Evolutionary conservation across 2,797 vertebrate species (phyloP), one percentile per base, ranked within the genome.

Genomic region (Neoniphon sammara): DNA sequence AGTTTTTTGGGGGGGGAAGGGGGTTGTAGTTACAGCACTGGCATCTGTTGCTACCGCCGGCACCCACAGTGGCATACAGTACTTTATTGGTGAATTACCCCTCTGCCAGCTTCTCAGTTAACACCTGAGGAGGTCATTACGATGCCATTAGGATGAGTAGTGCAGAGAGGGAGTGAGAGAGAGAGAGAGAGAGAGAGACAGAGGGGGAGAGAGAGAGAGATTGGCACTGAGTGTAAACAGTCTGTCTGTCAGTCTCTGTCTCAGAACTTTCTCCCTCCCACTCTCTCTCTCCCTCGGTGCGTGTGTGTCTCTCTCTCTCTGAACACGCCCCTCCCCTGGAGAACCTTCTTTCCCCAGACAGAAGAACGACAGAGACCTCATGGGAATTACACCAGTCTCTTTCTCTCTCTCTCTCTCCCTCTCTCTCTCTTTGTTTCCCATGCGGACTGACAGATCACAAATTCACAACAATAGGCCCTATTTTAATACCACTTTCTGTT

Each of bases 101-200:
- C 85, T 90, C 85, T 79, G 73, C 84, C 47, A 66, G 77, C 87
- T 89, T 90, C 80, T 77, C 75, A 74, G 84, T 82, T 86, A 91
- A 91, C 90, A 93, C 91, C 89, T 90, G 91, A 90, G 90, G 90
- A 91, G 91, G 91, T 92, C 93, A 92, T 93, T 92, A 93, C 61
- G 83, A 75, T 67, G 73, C 77, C 73, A 87, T 91, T 91, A 92
- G 77, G 83, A 79, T 70, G 65, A 75, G 75, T 46, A 68, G 73
- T 55, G 66, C 63, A 68, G 70, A 55, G 74, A 78, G 78, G 72
- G 61, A 36, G 58, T n/a, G n/a, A n/a, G n/a, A n/a, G n/a, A n/a
- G n/a, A n/a, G n/a, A n/a, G 67, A 50, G 65, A 78, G 63, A 21
- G 60, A 70, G 72, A 0, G 74, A 70, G 76, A 78, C 66, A 12